These are phyloP conservation scores for Macrobrachium nipponense DNA, from an alignment of 1,140 invertebrate species.

Conservation along the genomic window DNA sequence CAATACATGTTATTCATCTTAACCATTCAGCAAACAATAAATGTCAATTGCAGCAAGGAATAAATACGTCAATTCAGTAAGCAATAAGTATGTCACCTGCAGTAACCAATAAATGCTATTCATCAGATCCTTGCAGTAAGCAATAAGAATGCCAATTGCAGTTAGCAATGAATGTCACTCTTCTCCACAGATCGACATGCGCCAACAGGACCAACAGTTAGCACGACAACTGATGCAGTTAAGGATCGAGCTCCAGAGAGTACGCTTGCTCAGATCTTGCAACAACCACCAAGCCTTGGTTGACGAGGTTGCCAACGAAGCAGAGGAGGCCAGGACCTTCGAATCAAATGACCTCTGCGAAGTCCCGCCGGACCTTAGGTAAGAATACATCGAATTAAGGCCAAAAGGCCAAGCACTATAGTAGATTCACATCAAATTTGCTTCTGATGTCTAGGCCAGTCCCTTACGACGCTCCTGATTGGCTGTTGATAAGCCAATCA, in stretches of 20 bases:
- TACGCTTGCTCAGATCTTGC: slow-evolving; percentile 43
- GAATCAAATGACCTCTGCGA: slow-evolving; percentile 45
- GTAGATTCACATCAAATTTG: no score
- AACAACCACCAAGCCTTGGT: slow-evolving; percentile 37
- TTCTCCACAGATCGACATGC: slow-evolving; percentile 39
- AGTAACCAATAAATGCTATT: no score
- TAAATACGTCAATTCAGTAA: no score
- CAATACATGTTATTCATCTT: no score
- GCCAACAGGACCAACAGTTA: slow-evolving; percentile 51
- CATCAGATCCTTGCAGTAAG: no score
- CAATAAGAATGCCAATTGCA: neutral
- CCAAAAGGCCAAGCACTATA: no score
- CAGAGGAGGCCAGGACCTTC: slow-evolving; percentile 38
- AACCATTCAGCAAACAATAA: no score
- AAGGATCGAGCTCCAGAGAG: slow-evolving; percentile 42
- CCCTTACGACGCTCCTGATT: no score
- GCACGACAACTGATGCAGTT: slow-evolving; percentile 53
- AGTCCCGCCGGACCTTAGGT: slow-evolving; percentile 42
- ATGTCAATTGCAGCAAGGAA: no score
- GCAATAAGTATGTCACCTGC: neutral
- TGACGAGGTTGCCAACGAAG: slow-evolving; percentile 49
- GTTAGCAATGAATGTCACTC: neutral
- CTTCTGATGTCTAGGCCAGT: no score
- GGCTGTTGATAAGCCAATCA: no score
- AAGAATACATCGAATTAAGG: no score